Evolutionary conservation across 2,113 vertebrate species (phyloP).

Genomic region (Mustela lutreola): DNA sequence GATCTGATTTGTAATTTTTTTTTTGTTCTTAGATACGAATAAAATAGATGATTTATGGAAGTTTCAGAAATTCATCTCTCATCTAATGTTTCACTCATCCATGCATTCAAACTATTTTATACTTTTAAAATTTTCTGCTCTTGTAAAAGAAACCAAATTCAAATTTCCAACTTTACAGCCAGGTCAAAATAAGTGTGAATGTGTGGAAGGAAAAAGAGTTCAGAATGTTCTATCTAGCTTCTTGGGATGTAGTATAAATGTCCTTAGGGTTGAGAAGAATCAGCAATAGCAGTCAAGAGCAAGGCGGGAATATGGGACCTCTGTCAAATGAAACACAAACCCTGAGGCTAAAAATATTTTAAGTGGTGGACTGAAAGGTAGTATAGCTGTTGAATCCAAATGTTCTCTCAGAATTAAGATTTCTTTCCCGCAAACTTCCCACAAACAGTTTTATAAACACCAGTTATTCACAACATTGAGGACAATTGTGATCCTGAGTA

Average conservation of each 20-base stretch:
- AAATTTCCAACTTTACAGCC: neutral
- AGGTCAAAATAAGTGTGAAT: slow-evolving; percentile 28
- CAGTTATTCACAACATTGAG: neutral
- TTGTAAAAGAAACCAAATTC: neutral
- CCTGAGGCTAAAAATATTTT: slow-evolving; percentile 28
- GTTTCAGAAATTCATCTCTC: neutral
- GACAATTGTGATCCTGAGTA: neutral
- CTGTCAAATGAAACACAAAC: slow-evolving; percentile 55
- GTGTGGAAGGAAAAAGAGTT: neutral
- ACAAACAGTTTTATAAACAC: neutral
- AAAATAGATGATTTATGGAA: neutral
- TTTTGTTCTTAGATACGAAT: neutral
- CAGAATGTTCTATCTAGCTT: neutral
- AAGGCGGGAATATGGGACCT: neutral
- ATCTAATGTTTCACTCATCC: neutral
- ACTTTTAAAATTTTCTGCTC: neutral
- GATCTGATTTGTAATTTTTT: neutral
- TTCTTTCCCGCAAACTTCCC: slow-evolving; percentile 43
- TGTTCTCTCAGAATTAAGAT: slow-evolving; percentile 48
- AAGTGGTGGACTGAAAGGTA: slow-evolving; percentile 47
- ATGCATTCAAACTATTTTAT: neutral
- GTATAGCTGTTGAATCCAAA: slow-evolving; percentile 34
- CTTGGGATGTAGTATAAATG: slow-evolving; percentile 37
- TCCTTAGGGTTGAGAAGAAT: slow-evolving; percentile 26
- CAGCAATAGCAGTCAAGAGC: neutral